Conservation (phyloP, 2,797 vertebrate genomes). For the Tenualosa thibaudeaui region DNA sequence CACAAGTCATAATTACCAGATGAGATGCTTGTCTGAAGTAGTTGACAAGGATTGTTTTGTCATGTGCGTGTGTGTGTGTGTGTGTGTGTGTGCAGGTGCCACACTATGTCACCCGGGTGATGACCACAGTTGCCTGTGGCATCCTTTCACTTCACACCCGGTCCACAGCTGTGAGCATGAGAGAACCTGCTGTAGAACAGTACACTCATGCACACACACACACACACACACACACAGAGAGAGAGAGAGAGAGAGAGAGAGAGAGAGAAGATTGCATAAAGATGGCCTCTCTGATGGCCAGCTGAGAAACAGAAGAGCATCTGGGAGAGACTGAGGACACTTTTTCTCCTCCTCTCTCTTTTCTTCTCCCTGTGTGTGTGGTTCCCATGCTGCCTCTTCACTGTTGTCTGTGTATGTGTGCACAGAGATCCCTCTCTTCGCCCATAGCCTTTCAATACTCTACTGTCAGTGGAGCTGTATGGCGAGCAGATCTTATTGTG, state of each 20-base stretch:
- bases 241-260: constrained; percentile 42
- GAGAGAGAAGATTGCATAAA: constrained; percentile 53
- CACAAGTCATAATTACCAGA: too few species aligned
- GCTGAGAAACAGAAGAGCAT: constrained; percentile 32
- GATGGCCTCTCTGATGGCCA: constrained; percentile 44
- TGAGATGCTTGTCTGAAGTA: too few species aligned
- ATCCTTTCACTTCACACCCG: constrained; percentile 40
- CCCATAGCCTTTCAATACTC: constrained; percentile 70
- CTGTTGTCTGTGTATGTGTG: constrained; percentile 41
- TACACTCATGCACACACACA: constrained; percentile 37
- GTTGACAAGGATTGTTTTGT: too few species aligned
- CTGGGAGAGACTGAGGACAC: constrained; percentile 56
- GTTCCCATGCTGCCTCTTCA: constrained; percentile 47
- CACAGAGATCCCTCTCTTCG: constrained; percentile 66
- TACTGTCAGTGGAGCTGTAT: constrained; percentile 71
- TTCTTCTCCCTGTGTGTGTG: constrained; percentile 47
- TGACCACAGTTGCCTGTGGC: constrained; percentile 46
- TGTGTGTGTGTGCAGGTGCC: constrained; percentile 38
- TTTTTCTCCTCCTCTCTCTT: constrained; percentile 38
- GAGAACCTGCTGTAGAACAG: constrained; percentile 45
- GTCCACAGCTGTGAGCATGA: constrained; percentile 56
- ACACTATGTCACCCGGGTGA: constrained; percentile 48
- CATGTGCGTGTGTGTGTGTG: not conserved
- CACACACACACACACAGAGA: constrained; percentile 42
- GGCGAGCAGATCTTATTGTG: constrained; percentile 77